Evolutionary conservation across 1,140 invertebrate genomes (phyloP).

Genomic region (Popillia japonica): DNA sequence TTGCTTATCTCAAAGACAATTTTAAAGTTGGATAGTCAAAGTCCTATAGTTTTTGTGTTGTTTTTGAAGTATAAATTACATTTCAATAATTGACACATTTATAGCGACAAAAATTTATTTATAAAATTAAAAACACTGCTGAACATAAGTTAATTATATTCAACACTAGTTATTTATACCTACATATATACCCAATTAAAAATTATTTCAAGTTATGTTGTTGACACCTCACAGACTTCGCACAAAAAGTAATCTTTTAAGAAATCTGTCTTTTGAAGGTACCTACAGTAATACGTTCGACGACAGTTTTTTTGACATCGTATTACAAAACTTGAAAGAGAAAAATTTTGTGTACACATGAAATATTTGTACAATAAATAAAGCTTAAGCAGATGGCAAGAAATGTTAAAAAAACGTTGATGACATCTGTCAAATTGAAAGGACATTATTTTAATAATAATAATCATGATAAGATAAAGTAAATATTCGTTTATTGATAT

Average conservation of each 20-base stretch:
- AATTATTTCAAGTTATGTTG: not conserved
- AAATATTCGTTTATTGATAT: too few relatives aligned
- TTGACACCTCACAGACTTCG: not conserved
- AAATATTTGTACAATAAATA: too few relatives aligned
- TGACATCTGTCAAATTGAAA: too few relatives aligned
- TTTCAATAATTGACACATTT: too few relatives aligned
- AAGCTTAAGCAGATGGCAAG: too few relatives aligned
- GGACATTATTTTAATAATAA: too few relatives aligned
- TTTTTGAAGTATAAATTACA: not conserved
- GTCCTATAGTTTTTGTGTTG: not conserved
- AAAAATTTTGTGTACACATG: not conserved
- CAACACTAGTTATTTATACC: not conserved
- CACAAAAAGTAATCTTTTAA: not conserved
- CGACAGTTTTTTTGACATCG: not conserved
- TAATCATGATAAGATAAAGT: too few relatives aligned
- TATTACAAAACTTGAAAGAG: not conserved
- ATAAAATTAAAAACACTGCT: not conserved
- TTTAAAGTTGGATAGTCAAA: too few relatives aligned
- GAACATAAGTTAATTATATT: not conserved
- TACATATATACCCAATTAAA: too few relatives aligned
- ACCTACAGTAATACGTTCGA: not conserved
- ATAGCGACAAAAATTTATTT: too few relatives aligned
- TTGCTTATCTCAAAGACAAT: too few relatives aligned
- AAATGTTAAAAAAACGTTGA: too few relatives aligned
- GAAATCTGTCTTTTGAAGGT: not conserved